phyloP scores from a whole-genome alignment of 2,113 vertebrate species.

The Dasyornis broadbenti region DNA sequence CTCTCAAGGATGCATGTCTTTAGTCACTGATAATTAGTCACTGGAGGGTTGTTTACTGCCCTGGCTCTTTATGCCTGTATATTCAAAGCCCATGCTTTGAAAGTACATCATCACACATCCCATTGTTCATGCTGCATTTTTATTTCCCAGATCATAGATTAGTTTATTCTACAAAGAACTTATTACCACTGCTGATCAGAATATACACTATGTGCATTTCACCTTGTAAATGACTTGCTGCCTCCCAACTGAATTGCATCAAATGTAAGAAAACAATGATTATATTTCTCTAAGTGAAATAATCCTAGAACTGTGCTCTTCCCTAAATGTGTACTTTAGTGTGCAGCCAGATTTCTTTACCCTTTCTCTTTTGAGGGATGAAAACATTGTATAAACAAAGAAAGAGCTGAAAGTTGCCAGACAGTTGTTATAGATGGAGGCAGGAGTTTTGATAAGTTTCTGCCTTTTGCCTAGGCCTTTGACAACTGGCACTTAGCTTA shows the following conservation, averaged over 20 bases:
- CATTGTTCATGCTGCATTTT: neutral
- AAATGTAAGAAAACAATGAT: neutral
- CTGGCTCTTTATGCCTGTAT: neutral
- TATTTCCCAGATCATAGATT: neutral
- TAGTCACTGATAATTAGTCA: neutral
- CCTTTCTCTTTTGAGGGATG: neutral
- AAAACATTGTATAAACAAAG: neutral
- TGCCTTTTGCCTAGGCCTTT: too few relatives aligned
- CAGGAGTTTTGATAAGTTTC: too few relatives aligned
- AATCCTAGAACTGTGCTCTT: neutral
- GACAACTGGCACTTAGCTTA: too few relatives aligned
- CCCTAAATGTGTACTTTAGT: neutral
- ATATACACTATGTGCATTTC: neutral
- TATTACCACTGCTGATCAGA: neutral
- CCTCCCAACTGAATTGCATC: neutral
- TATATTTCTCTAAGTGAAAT: neutral
- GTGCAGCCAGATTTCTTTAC: neutral
- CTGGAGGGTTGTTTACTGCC: neutral
- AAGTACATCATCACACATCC: neutral
- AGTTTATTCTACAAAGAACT: neutral
- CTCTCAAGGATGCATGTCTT: neutral
- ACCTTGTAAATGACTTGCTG: neutral
- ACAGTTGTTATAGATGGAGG: too few relatives aligned
- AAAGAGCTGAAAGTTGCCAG: neutral
- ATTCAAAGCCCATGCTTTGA: neutral